Percentiles rank a stretch among this genome's conserved stretches.
phyloP scores from a whole-genome alignment of 2,888 invertebrate genomes.

The Drosophila birchii region DNA sequence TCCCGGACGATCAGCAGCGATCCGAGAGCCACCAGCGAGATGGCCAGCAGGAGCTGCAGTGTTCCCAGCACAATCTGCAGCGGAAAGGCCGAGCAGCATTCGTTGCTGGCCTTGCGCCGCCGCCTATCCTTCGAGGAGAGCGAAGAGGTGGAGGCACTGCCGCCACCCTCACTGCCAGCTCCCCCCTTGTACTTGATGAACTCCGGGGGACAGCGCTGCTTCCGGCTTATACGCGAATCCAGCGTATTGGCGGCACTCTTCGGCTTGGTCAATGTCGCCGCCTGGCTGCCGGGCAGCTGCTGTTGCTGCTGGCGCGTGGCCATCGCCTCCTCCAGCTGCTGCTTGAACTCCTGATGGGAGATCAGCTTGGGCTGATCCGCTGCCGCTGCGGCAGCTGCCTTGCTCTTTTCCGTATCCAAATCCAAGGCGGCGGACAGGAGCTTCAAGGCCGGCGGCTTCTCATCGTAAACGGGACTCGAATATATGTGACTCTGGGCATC shows the following conservation, averaged over 20 bases:
- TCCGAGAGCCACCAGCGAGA: slow-evolving; percentile 83
- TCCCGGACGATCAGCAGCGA: slow-evolving; percentile 83
- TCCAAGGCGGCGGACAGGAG: slow-evolving; percentile 56
- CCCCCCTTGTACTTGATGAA: slow-evolving; percentile 81
- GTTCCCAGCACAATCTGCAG: slow-evolving; percentile 82
- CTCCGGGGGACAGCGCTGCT: slow-evolving; percentile 83
- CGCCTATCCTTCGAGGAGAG: slow-evolving; percentile 60
- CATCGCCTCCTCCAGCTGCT: slow-evolving; percentile 77
- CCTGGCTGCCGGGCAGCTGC: slow-evolving; percentile 20
- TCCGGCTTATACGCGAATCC: slow-evolving; percentile 83
- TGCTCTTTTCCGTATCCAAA: slow-evolving; percentile 26
- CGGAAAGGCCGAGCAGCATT: slow-evolving; percentile 81
- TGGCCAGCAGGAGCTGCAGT: slow-evolving; percentile 82
- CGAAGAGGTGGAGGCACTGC: slow-evolving; percentile 56
- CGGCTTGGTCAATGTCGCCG: slow-evolving; percentile 4
- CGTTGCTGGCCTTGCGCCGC: slow-evolving; percentile 62
- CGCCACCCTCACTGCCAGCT: slow-evolving; percentile 36
- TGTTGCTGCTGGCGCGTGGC: slow-evolving; percentile 61
- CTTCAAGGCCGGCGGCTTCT: slow-evolving; percentile 75
- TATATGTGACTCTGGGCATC: slow-evolving; percentile 84
- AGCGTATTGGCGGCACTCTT: slow-evolving; percentile 67
- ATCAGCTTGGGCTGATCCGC: slow-evolving; percentile 77
- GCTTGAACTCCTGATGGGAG: slow-evolving; percentile 82
- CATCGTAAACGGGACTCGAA: slow-evolving; percentile 84
- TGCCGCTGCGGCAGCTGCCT: slow-evolving; percentile 27